These are phyloP conservation scores for Rousettus madagascariensis DNA, from an alignment of 2,797 vertebrate species.

Conservation along the genomic window DNA sequence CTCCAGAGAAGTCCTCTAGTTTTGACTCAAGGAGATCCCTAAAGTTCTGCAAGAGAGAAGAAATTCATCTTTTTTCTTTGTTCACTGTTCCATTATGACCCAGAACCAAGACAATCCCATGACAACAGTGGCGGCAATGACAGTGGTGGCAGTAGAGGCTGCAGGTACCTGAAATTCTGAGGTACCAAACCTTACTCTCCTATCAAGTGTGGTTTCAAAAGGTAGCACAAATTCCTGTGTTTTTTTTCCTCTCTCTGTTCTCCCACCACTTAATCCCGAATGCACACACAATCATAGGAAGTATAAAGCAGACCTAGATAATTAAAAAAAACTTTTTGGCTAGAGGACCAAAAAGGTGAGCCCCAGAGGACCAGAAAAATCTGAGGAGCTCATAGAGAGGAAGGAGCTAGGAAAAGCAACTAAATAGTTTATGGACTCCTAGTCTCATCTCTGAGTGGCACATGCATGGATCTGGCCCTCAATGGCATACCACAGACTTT, in stretches of 20 bases:
- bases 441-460: background rate
- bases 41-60: background rate
- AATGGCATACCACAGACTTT: background rate
- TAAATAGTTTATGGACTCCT: background rate
- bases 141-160: background rate
- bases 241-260: background rate
- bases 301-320: background rate
- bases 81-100: background rate
- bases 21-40: background rate
- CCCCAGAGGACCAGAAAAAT: background rate
- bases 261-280: background rate
- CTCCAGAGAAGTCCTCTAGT: background rate
- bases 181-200: background rate
- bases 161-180: background rate
- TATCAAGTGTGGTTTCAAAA: background rate
- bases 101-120: background rate
- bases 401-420: background rate
- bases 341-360: background rate
- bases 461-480: background rate
- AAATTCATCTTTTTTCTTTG: background rate
- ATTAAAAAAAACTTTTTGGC: background rate
- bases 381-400: background rate
- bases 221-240: background rate
- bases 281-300: background rate
- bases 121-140: background rate